A percentile compares a stretch with the other conserved stretches of the same genome.
These are phyloP conservation scores for Drosophila setosimentum DNA, from an alignment of 2,888 invertebrate genomes.

Conservation along the genomic window DNA sequence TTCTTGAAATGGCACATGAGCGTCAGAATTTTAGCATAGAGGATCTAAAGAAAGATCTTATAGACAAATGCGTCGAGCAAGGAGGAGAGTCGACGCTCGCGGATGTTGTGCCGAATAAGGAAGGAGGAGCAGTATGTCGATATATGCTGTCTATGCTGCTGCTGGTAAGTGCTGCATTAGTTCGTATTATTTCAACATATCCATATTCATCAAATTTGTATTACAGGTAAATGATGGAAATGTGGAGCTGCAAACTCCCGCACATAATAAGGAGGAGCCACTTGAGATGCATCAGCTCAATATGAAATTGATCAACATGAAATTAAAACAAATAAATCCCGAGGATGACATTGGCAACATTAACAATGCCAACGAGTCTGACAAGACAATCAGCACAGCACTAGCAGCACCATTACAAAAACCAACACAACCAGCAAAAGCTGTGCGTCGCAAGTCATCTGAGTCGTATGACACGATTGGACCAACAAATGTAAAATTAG, in stretches of 20 bases:
- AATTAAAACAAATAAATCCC: slow-evolving; percentile 74
- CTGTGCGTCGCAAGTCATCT: slow-evolving; percentile 8
- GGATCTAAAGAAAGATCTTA: slow-evolving; percentile 81
- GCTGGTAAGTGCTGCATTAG: slow-evolving; percentile 67
- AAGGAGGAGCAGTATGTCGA: slow-evolving; percentile 69
- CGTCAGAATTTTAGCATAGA: slow-evolving; percentile 83
- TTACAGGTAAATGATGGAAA: slow-evolving; percentile 80
- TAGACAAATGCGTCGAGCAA: slow-evolving; percentile 66
- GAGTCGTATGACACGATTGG: neutral
- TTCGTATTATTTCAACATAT: neutral
- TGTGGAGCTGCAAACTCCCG: slow-evolving; percentile 59
- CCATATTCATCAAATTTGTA: neutral
- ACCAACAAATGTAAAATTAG: slow-evolving; percentile 46
- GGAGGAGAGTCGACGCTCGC: slow-evolving; percentile 59
- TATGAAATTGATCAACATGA: slow-evolving; percentile 70
- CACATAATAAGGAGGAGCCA: slow-evolving; percentile 62
- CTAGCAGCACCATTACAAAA: neutral
- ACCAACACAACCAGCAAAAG: neutral
- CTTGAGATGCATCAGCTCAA: slow-evolving; percentile 65
- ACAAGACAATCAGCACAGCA: neutral
- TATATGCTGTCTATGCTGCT: slow-evolving; percentile 81
- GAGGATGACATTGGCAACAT: slow-evolving; percentile 83
- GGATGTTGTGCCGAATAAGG: slow-evolving; percentile 77
- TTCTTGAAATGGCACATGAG: slow-evolving; percentile 78
- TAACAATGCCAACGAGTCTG: neutral